These are phyloP conservation scores for Magallana angulata DNA, from an alignment of 1,140 invertebrate species.

Conservation along the genomic window DNA sequence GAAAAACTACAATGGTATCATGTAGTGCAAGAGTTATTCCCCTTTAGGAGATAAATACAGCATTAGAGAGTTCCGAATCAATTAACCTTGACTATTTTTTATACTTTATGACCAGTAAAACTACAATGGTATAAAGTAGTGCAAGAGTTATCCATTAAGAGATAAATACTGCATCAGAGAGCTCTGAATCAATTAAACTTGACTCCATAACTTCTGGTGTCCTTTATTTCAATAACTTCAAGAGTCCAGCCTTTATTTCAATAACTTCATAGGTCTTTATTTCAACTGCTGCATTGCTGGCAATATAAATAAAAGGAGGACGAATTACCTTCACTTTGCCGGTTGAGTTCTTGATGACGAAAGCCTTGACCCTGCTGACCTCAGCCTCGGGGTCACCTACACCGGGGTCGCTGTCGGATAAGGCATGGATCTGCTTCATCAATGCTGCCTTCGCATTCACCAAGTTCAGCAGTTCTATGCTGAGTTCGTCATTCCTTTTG, in stretches of 20 bases:
- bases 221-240: too few relatives aligned
- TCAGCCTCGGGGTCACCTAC: conserved; percentile 72
- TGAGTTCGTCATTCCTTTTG: conserved; percentile 76
- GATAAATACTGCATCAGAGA: too few relatives aligned
- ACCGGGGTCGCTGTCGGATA: conserved; percentile 64
- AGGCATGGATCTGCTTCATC: conserved; percentile 69
- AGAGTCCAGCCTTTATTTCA: too few relatives aligned
- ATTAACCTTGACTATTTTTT: too few relatives aligned
- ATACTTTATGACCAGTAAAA: too few relatives aligned
- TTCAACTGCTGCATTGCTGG: neutral
- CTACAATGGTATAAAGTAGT: neutral
- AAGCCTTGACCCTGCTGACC: conserved; percentile 72
- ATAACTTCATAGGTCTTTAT: too few relatives aligned
- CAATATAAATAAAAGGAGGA: neutral
- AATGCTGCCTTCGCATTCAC: conserved; percentile 77
- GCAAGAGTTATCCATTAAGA: neutral
- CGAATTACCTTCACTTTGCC: conserved; percentile 65
- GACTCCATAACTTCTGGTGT: too few relatives aligned
- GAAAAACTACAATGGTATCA: too few relatives aligned
- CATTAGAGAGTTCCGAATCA: too few relatives aligned
- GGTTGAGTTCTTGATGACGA: conserved; percentile 73
- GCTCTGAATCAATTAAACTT: too few relatives aligned
- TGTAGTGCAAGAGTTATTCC: neutral
- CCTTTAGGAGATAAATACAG: neutral
- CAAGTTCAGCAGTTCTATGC: conserved; percentile 77